These are phyloP conservation scores for Drosophila fulvimacula DNA, from an alignment of 2,888 invertebrate species.

Conservation along the genomic window DNA sequence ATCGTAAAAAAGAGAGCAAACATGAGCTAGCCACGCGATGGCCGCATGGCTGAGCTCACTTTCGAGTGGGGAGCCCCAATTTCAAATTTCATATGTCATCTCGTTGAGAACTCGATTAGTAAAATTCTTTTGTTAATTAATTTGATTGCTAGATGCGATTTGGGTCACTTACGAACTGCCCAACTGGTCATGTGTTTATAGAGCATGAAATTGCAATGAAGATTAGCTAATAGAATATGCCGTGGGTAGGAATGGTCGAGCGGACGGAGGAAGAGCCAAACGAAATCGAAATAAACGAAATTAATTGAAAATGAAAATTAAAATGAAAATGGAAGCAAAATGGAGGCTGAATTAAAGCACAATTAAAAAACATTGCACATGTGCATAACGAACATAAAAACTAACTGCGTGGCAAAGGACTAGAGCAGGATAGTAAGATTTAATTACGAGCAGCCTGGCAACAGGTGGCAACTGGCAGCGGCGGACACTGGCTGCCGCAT, in stretches of 20 bases:
- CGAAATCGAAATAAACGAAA: constrained; percentile 34
- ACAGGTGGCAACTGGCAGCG: constrained; percentile 55
- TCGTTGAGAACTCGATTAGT: constrained; percentile 70
- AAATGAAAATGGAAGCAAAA: background rate
- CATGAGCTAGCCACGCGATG: constrained; percentile 15
- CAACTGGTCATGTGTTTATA: constrained; percentile 22
- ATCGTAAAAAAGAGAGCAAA: constrained; percentile 76
- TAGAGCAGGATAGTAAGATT: background rate
- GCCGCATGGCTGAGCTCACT: constrained; percentile 1
- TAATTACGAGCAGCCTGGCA: constrained; percentile 36
- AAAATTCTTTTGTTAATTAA: constrained; percentile 27
- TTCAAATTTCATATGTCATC: constrained; percentile 83
- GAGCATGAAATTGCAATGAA: constrained; percentile 42
- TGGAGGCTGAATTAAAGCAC: constrained; percentile 15
- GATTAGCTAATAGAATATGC: constrained; percentile 30
- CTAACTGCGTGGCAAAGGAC: constrained; percentile 23
- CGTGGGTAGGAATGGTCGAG: constrained; percentile 23
- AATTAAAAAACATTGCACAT: constrained; percentile 30
- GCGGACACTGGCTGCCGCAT: constrained; percentile 44
- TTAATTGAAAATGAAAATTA: constrained; percentile 22
- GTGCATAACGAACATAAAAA: constrained; percentile 55
- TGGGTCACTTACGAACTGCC: constrained; percentile 48
- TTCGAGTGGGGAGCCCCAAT: constrained; percentile 38
- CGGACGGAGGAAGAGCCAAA: constrained; percentile 35
- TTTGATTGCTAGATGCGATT: constrained; percentile 23